Percentiles rank a stretch among this genome's conserved stretches.
Conservation (phyloP, 2,113 vertebrate species). For the Serilophus lunatus region DNA sequence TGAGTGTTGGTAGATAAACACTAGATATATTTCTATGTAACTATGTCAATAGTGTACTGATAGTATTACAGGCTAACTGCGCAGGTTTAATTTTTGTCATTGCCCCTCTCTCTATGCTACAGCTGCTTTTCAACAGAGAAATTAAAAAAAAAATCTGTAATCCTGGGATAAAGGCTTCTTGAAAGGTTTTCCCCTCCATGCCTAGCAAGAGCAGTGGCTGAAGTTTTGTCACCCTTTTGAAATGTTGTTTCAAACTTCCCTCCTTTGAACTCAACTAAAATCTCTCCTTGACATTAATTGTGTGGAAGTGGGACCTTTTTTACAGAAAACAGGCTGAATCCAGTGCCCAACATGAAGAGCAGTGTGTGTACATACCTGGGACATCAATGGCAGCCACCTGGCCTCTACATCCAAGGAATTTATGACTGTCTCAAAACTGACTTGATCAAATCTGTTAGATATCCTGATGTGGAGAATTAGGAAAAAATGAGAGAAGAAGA, state of each 20-base stretch:
- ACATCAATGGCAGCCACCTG: neutral
- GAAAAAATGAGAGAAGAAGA: neutral
- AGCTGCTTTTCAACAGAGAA: neutral
- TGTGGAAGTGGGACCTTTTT: neutral
- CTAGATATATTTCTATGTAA: neutral
- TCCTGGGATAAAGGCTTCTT: neutral
- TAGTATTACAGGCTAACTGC: neutral
- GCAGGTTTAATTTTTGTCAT: neutral
- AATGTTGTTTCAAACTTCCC: neutral
- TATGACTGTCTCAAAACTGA: neutral
- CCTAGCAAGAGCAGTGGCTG: neutral
- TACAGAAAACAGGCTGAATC: neutral
- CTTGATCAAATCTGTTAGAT: neutral
- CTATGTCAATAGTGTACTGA: neutral
- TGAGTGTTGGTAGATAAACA: neutral
- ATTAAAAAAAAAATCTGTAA: neutral
- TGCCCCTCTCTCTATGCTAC: neutral
- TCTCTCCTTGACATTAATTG: neutral
- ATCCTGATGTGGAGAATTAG: neutral
- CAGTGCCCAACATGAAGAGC: neutral
- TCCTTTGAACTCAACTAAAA: neutral
- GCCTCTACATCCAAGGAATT: neutral
- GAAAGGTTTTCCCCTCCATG: neutral
- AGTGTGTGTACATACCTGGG: neutral
- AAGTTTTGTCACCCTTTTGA: neutral